Evolutionary conservation across 2,113 vertebrate species (phyloP), one percentile per base, ranked within the genome.

Genomic region (Podilymbus podiceps): DNA sequence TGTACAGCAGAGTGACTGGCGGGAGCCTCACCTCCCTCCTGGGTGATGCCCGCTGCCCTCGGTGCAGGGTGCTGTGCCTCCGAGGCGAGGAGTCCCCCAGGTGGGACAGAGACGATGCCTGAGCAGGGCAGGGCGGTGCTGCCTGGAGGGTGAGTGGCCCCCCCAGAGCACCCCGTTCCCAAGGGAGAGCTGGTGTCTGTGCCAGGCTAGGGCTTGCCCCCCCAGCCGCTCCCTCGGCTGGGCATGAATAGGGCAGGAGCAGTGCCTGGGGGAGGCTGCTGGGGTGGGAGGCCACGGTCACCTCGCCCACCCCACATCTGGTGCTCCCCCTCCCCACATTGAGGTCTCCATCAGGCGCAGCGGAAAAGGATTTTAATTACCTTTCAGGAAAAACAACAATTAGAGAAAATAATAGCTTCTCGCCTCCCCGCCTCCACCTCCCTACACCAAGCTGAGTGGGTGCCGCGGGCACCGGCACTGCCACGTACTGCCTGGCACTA

Each of bases 321-420:
- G 5, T 90, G 47, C 55, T 44, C n/a, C 19, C 63, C 11, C 71
- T 66, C 64, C 42, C 69, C 13, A 86, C 74, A 68, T 90, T 12
- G 82, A 98, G 97, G 96, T 97, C 98, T 98, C 96, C 97, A 91
- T 98, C 97, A 97, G 97, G 97, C 88, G 47, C 98, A 98, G 97
- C 90, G 49, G 98, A 98, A 98, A 98, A 97, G 93, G 97, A 98
- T 98, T 98, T 98, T 98, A 98, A 98, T 98, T 98, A 98, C 98
- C 98, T 98, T 98, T 98, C 97, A 97, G 98, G 97, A 97, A 98
- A 98, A 98, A 98, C 98, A 98, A 97, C 98, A 98, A 98, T 98
- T 98, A 98, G 98, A 97, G 97, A 98, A 98, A 98, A 98, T 98
- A 98, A 98, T 98, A 98, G 98, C 96, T 76, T 96, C 94, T 93